Evolutionary conservation across 2,888 invertebrate genomes (phyloP), one percentile per base, ranked within the genome.

Genomic region (Andrena trimmerana): DNA sequence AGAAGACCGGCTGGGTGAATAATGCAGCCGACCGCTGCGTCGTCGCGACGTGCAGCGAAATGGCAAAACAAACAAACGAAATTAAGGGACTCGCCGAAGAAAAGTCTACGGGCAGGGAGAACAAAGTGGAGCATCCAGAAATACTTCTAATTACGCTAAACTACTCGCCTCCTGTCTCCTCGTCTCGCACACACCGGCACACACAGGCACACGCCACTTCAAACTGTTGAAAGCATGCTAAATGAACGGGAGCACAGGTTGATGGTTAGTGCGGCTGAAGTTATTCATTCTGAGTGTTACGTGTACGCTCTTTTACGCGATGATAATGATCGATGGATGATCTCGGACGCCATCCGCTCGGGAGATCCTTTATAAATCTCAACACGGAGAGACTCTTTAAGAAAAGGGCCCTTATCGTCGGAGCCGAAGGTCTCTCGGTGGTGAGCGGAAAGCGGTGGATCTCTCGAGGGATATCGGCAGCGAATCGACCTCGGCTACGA

Each of bases 231-330:
- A 67, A 24, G 27, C 86, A 84, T 84, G 86, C 86, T 77, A 71
- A 85, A 83, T 60, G 65, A 81, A 67, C 36, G 48, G 48, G 29
- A 24, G 63, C 29, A 57, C 48, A 13, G 48, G 59, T n/a, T 16
- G 73, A 48, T 48, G 42, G 80, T 80, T 71, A 63, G 81, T 50
- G 50, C 29, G 20, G 24, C 67, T 27, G 83, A 74, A 78, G 78
- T 83, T 86, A 81, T 50, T 86, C 86, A 85, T 86, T 87, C 84
- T 85, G 87, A 86, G 57, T 60, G 75, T 76, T 69, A 68, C 69
- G 78, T 83, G 76, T 86, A 74, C 78, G 72, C 50, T 36, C 20
- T 62, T 52, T 33, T 33, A 7, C 48, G 48, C n/a, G 36, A 4
- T n/a, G 72, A 54, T 65, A 52, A 72, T 65, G 52, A 54, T 63